These are phyloP conservation scores for Phymatocera aterrima DNA, from an alignment of 2,888 invertebrate genomes.

Conservation along the genomic window DNA sequence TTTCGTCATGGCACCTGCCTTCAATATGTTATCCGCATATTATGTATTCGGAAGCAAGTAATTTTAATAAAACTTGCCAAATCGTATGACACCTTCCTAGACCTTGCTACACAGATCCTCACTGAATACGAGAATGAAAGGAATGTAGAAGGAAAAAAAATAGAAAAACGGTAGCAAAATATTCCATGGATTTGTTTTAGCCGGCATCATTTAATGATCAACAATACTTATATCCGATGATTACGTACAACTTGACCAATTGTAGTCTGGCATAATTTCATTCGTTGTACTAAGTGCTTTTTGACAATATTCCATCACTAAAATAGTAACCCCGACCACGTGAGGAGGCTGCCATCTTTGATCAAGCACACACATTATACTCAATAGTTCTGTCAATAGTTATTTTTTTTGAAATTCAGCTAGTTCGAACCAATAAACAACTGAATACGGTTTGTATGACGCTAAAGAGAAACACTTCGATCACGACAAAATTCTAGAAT, in stretches of 20 bases:
- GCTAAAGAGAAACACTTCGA: neutral
- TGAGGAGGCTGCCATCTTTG: constrained; percentile 17
- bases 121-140: neutral
- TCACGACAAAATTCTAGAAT: neutral
- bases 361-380: neutral
- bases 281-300: neutral
- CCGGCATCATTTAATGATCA: neutral
- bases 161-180: neutral
- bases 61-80: constrained; percentile 32
- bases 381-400: constrained; percentile 19
- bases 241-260: neutral
- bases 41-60: constrained; percentile 31
- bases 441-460: neutral
- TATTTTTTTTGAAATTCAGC: neutral
- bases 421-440: constrained; percentile 10
- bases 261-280: neutral
- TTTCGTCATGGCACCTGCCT: constrained; percentile 35
- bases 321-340: constrained; percentile 32
- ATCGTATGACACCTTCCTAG: neutral
- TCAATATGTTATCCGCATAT: constrained; percentile 17
- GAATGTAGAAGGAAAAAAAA: neutral
- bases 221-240: no score
- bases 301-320: constrained; percentile 33
- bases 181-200: neutral
- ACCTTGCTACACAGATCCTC: no score